Base-by-base conservation (phyloP, 2,797 vertebrate genomes). In the Tympanoctomys barrerae region DNA sequence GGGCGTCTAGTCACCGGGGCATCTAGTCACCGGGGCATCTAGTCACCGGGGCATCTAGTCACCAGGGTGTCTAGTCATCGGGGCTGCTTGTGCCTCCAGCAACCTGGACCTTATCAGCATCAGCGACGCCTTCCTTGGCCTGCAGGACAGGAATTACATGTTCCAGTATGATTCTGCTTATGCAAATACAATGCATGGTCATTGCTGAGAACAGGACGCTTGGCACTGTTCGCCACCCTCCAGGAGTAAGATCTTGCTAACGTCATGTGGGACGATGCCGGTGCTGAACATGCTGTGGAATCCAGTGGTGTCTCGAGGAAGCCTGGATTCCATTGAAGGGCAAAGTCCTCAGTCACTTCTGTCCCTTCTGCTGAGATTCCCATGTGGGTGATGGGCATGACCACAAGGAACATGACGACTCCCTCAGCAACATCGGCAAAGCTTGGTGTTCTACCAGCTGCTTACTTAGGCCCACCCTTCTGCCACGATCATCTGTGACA, bases 391-490 rank as follows among this genome's bases (percentile, higher is more conserved):
- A 42, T 11, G 59, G 80, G 9, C 36, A 2, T 31, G 26, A 31
- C 57, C 36, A 42, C 16, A 36, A 62, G 36, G 61, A 28, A 2
- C 39, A 39, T 18, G 57, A 26, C 7, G 18, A 39, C 21, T 42
- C 54, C 57, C 80, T 82, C 24, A 39, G 18, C 57, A 61, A 28
- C 59, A 42, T 31, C 14, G 18, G 26, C 57, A 82, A 42, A 39
- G n/a, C 57, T 36, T 81, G 33, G 22, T 81, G 79, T 42, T 62
- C 80, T 57, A 31, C 36, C 57, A 62, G 14, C 22, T 46, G 39
- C 59, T 33, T 64, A 46, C 4, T 0, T 31, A 12, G 28, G 2
- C 24, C 36, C 24, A 3, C 7, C 3, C 14, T 39, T 2, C 24
- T 7, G 12, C 28, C 59, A 33, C 33, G 4, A 13, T 49, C 11